These are phyloP conservation scores for Turritopsis rubra DNA, from an alignment of 30 jellyfish, hydroid and myxozoan species.

Conservation along the genomic window DNA sequence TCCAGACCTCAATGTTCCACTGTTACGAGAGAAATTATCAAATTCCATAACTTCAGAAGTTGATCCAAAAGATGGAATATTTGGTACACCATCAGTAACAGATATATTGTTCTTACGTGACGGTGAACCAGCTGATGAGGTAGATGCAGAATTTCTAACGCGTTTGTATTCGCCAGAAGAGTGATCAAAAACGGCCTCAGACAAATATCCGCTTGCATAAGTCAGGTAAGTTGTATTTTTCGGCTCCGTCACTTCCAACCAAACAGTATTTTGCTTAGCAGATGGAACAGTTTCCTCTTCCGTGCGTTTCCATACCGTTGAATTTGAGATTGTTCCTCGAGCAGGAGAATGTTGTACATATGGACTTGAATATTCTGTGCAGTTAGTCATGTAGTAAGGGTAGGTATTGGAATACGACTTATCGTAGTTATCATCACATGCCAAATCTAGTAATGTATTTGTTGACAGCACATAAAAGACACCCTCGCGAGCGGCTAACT, in stretches of 20 bases:
- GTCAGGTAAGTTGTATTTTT: slow-evolving; percentile 17
- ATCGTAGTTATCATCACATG: slow-evolving; percentile 62
- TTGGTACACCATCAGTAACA: neutral
- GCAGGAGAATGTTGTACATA: neutral
- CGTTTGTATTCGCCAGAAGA: slow-evolving; percentile 9
- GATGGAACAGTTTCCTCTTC: neutral
- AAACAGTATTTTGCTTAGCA: neutral
- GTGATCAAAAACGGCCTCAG: slow-evolving; percentile 21
- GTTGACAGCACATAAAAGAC: slow-evolving; percentile 65
- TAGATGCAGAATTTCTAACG: neutral
- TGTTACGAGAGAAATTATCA: neutral
- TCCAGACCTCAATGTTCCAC: slow-evolving; percentile 19
- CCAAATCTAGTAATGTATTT: slow-evolving; percentile 67
- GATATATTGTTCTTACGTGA: neutral
- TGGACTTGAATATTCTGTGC: neutral
- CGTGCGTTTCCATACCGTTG: neutral
- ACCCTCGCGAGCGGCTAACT: slow-evolving; percentile 70
- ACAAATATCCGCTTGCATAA: slow-evolving; percentile 26
- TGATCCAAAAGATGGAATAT: neutral
- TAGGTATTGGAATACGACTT: slow-evolving; percentile 7
- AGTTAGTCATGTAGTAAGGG: slow-evolving; percentile 1
- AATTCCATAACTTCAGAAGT: neutral
- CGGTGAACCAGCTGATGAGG: slow-evolving; percentile 6
- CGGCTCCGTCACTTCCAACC: slow-evolving; percentile 20
- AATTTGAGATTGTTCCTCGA: neutral